Evolutionary conservation across 2,888 invertebrate species (phyloP).

Genomic region (Apamea anceps): DNA sequence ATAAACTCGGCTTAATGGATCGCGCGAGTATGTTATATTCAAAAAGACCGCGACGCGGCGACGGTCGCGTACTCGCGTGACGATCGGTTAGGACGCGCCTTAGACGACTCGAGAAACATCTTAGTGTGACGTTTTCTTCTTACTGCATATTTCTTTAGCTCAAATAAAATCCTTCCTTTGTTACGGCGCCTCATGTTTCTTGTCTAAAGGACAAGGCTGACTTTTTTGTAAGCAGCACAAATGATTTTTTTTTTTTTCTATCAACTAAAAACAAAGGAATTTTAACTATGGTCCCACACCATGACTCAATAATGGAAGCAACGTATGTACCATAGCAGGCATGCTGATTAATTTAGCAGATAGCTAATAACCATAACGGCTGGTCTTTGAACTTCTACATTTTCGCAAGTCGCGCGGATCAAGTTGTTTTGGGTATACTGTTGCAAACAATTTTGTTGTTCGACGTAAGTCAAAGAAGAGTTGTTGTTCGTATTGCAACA

Average conservation of each 20-base stretch:
- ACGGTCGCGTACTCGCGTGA: not conserved
- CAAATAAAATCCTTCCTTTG: not conserved
- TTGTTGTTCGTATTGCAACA: not conserved
- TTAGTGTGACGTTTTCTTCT: not conserved
- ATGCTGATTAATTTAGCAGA: slow-evolving; percentile 65
- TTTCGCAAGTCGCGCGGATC: slow-evolving; percentile 25
- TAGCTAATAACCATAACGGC: slow-evolving; percentile 37
- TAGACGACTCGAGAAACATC: not conserved
- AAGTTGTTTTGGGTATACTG: slow-evolving; percentile 33
- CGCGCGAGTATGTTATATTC: not conserved
- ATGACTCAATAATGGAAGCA: slow-evolving; percentile 60
- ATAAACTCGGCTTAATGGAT: not conserved
- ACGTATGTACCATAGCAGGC: slow-evolving; percentile 47
- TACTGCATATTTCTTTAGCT: not conserved
- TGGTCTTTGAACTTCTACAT: slow-evolving; percentile 36
- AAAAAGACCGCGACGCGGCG: not conserved
- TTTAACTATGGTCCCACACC: slow-evolving; percentile 39
- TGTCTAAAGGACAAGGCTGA: not conserved
- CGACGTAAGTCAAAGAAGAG: slow-evolving; percentile 36
- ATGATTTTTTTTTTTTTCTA: not conserved
- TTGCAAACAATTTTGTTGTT: slow-evolving; percentile 34
- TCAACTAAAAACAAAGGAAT: slow-evolving; percentile 44
- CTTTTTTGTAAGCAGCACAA: not conserved
- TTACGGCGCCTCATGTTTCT: not conserved
- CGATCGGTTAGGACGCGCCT: not conserved